Evolutionary conservation across 2,888 invertebrate species (phyloP).

Genomic region (Drosophila mimetica): DNA sequence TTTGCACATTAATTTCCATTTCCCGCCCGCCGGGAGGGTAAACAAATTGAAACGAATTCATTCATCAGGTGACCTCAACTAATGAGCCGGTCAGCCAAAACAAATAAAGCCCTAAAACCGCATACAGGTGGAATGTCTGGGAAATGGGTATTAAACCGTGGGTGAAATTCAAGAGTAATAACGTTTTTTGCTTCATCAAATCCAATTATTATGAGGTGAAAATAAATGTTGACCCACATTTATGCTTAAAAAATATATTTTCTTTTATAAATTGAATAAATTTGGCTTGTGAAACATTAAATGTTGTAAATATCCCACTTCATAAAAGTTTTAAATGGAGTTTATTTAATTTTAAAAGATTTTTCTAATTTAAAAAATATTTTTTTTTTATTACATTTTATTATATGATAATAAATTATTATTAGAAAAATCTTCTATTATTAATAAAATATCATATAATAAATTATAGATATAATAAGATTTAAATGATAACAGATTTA

Average conservation of each 20-base stretch:
- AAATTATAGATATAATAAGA: too few relatives aligned
- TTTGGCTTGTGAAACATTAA: background rate
- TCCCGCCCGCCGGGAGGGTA: conserved; percentile 7
- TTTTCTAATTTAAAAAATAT: background rate
- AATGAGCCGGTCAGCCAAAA: conserved; percentile 18
- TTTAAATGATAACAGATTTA: too few relatives aligned
- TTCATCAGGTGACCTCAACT: conserved; percentile 44
- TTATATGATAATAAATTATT: too few relatives aligned
- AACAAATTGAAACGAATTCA: conserved; percentile 43
- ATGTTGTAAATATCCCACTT: too few relatives aligned
- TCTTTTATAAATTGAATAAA: background rate
- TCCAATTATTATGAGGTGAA: background rate
- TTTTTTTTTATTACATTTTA: background rate
- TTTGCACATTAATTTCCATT: conserved; percentile 38
- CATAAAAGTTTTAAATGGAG: background rate
- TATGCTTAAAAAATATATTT: background rate
- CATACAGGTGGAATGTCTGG: conserved; percentile 10
- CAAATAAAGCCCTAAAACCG: conserved; percentile 11
- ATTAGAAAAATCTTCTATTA: too few relatives aligned
- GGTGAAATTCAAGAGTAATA: background rate
- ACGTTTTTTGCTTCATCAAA: background rate
- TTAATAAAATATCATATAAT: too few relatives aligned
- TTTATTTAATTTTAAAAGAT: too few relatives aligned
- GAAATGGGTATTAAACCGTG: background rate
- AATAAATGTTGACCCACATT: background rate